These are phyloP conservation scores for Anhinga rufa DNA, from an alignment of 2,113 vertebrate genomes.

Conservation along the genomic window DNA sequence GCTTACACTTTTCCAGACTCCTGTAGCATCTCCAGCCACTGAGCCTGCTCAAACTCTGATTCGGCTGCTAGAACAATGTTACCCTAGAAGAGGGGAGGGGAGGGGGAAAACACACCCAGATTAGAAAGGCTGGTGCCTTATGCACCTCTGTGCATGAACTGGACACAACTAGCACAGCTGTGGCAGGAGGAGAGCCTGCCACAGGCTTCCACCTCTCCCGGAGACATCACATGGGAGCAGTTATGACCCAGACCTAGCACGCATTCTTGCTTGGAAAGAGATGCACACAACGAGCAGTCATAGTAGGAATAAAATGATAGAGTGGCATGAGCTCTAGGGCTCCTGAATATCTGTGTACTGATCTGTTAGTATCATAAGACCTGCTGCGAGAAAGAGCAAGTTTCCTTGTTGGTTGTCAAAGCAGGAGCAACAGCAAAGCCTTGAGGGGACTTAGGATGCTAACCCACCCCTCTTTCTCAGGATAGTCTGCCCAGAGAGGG, in stretches of 20 bases:
- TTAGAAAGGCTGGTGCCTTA: neutral
- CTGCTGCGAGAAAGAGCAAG: neutral
- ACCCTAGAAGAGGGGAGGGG: conserved; percentile 73
- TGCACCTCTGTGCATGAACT: neutral
- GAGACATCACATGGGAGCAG: neutral
- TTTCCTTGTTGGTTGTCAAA: neutral
- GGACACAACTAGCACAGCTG: neutral
- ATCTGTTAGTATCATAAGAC: neutral
- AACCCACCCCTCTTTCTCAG: neutral
- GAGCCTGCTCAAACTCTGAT: conserved; percentile 87
- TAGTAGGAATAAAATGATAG: neutral
- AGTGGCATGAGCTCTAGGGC: neutral
- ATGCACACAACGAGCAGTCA: accelerated
- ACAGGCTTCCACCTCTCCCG: neutral
- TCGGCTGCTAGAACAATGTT: conserved; percentile 90
- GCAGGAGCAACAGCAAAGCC: neutral
- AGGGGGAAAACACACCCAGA: neutral
- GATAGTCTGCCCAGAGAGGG: neutral
- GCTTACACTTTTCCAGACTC: conserved; percentile 97
- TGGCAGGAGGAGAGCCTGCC: neutral
- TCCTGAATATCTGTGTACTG: neutral
- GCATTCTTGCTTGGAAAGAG: neutral
- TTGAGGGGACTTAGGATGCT: neutral
- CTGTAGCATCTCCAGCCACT: conserved; percentile 96
- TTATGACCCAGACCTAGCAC: neutral